phyloP scores from a whole-genome alignment of 2,888 invertebrate species.

The Cantharis lateralis region DNA sequence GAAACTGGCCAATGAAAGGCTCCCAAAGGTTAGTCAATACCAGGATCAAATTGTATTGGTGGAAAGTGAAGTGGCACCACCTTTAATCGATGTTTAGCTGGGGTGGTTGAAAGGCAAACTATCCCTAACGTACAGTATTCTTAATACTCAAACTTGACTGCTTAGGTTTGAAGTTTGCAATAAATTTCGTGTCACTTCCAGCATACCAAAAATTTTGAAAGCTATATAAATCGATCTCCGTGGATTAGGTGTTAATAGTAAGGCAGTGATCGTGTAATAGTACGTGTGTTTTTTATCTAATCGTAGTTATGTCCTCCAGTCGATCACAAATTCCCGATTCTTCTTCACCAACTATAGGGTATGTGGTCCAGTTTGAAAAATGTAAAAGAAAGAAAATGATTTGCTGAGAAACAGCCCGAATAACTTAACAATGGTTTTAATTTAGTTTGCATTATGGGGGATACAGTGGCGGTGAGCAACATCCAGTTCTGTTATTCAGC shows the following conservation, averaged over 20 bases:
- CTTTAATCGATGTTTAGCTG: conserved; percentile 11
- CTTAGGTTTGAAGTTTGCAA: neutral
- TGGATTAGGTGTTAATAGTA: neutral
- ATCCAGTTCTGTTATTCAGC: conserved; percentile 48
- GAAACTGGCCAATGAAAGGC: neutral
- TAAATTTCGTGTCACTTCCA: neutral
- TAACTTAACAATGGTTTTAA: too few species aligned
- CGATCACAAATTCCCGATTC: conserved; percentile 70
- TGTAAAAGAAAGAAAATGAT: too few species aligned
- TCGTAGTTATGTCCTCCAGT: conserved; percentile 40
- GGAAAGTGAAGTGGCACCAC: conserved; percentile 7
- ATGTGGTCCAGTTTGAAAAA: conserved; percentile 36
- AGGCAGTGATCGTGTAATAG: neutral
- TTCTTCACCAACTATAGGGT: conserved; percentile 72
- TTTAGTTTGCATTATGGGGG: conserved; percentile 52
- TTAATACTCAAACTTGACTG: neutral
- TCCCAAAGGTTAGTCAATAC: conserved; percentile 32
- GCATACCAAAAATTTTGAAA: neutral
- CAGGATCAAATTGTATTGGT: neutral
- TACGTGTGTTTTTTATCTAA: neutral
- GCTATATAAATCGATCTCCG: neutral
- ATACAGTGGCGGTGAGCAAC: conserved; percentile 57
- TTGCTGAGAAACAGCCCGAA: too few species aligned
- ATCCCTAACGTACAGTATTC: neutral
- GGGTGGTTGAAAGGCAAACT: neutral